Base-by-base conservation (phyloP, 2,797 vertebrate species). In the Enteromius viviparus region DNA sequence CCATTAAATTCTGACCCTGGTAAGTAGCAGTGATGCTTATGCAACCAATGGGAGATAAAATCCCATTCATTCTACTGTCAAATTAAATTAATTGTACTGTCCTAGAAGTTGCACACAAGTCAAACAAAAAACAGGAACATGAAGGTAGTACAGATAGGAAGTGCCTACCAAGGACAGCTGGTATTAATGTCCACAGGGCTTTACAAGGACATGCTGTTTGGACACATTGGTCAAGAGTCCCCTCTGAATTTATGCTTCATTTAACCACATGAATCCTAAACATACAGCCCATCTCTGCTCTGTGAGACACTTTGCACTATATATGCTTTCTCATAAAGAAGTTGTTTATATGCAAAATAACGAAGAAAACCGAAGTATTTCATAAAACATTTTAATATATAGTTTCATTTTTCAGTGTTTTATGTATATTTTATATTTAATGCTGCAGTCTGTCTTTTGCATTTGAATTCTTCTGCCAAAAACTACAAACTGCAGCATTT, bases 211-310 rank as follows among this genome's bases (percentile, higher is more conserved):
- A 88, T 87, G 76, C 85, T 86, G 89, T 91, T 91, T 85, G 88
- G 87, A 89, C 91, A 91, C 91, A 92, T 94, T 92, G 93, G 92
- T 88, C 71, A 83, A 87, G 87, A 83, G 88, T 89, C 92, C 91
- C 93, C 90, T 55, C 75, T 88, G 91, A 91, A 91, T 92, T 92
- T 90, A 92, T 91, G 90, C 90, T 92, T 92, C 91, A 92, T 95
- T 95, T 94, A 92, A 93, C 91, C 89, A 91, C 89, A 86, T 89
- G 92, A 93, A 93, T 92, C 89, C 87, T 88, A 89, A 90, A 89
- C 90, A 92, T 90, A 89, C 89, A 89, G 91, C 89, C 89, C 53
- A 23, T 89, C 89, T 88, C 88, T 66, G 78, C 87, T 90, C 87
- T 84, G 88, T 82, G 86, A 26, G 26, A 26, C 26, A 26, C 26